Evolutionary conservation across 2,113 vertebrate genomes (phyloP).

Genomic region (Zosterops lateralis): DNA sequence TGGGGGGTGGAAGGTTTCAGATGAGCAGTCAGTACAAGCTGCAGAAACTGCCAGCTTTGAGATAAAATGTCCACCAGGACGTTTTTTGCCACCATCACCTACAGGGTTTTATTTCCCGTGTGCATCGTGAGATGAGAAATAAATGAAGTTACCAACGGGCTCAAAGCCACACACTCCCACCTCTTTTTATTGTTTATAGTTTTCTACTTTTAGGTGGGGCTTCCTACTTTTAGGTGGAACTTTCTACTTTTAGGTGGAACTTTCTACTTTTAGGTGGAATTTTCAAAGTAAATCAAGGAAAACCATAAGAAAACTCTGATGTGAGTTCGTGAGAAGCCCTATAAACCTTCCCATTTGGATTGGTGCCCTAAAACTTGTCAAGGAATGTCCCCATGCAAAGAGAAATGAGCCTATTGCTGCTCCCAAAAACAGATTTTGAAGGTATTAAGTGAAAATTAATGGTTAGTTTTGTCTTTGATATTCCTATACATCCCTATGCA

Average conservation of each 20-base stretch:
- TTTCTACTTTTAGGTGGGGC: neutral
- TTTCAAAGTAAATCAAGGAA: neutral
- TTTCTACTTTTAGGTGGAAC: neutral
- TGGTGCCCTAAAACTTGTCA: neutral
- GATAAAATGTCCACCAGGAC: neutral
- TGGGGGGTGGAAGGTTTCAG: neutral
- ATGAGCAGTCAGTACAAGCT: neutral
- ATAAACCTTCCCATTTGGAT: neutral
- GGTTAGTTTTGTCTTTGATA: neutral
- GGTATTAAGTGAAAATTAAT: conserved; percentile 29
- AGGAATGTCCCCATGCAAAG: neutral
- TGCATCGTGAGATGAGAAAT: neutral
- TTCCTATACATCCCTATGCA: neutral
- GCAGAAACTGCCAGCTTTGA: neutral
- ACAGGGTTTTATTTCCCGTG: neutral
- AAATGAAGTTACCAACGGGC: neutral
- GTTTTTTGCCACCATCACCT: neutral
- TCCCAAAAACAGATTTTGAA: neutral
- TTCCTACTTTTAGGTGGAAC: neutral
- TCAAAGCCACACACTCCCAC: neutral
- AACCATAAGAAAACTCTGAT: neutral
- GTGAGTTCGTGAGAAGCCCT: neutral
- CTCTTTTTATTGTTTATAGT: neutral
- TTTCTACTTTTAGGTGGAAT: neutral
- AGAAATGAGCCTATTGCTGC: accelerated